A percentile compares a stretch with the other conserved stretches of the same genome.
Evolutionary conservation across 2,797 vertebrate genomes (phyloP).

Genomic region (Hozukius guyotensis): DNA sequence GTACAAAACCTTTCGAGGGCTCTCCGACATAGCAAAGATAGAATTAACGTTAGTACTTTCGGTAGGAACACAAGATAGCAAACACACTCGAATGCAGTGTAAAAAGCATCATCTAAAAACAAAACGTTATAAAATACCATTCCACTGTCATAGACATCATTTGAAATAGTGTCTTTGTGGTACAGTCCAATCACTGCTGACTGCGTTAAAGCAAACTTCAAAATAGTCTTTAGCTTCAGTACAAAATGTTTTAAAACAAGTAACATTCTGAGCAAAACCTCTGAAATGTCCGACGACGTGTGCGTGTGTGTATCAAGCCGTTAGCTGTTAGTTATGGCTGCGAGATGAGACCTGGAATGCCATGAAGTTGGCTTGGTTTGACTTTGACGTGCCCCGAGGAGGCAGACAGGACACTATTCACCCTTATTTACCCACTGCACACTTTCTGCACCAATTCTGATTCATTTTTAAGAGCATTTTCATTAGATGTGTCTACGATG

Average conservation of each 20-base stretch:
- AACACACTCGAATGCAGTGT: constrained; percentile 91
- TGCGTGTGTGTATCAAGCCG: constrained; percentile 10
- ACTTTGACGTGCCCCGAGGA: background rate
- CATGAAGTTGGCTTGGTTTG: constrained; percentile 48
- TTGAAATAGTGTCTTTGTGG: constrained; percentile 74
- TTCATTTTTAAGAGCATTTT: constrained; percentile 21
- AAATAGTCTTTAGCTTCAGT: constrained; percentile 74
- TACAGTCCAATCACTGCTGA: constrained; percentile 68
- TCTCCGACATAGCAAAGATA: constrained; percentile 86
- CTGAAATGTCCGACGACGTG: constrained; percentile 31
- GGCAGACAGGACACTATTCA: constrained; percentile 16
- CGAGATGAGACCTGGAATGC: constrained; percentile 61
- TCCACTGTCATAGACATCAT: constrained; percentile 83
- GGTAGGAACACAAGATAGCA: constrained; percentile 72
- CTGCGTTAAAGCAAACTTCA: constrained; percentile 76
- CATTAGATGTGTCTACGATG: constrained; percentile 30
- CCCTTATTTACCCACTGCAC: constrained; percentile 16
- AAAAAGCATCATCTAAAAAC: constrained; percentile 91
- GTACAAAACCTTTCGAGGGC: constrained; percentile 93
- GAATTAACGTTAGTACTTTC: constrained; percentile 70
- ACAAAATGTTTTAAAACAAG: constrained; percentile 56
- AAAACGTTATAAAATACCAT: constrained; percentile 85
- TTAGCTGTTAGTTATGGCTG: constrained; percentile 22
- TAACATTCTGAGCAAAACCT: constrained; percentile 50
- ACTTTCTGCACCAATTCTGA: constrained; percentile 7